These are phyloP conservation scores for Caenorhabditis remanei DNA, from an alignment of 1,140 invertebrate genomes.

Conservation along the genomic window DNA sequence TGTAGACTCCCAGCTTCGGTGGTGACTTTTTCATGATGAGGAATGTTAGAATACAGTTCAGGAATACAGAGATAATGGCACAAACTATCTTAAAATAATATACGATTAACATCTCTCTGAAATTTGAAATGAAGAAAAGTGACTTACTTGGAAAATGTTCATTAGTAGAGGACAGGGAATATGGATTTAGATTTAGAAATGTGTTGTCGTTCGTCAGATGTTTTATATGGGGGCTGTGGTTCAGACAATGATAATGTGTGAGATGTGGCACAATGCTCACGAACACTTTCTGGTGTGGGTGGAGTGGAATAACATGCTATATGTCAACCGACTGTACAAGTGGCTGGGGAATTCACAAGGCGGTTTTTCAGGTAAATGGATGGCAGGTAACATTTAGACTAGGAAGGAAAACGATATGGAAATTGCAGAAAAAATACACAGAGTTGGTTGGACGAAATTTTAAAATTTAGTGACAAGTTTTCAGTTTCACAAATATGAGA, in stretches of 20 bases:
- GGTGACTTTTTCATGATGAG: constrained; percentile 28
- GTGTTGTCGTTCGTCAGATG: background rate
- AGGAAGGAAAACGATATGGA: no score
- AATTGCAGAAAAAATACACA: no score
- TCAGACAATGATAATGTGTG: background rate
- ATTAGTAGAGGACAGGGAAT: background rate
- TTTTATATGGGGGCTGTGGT: no score
- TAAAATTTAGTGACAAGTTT: no score
- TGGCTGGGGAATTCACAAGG: background rate
- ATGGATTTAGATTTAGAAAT: background rate
- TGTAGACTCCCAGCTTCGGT: constrained; percentile 16
- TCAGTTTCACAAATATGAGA: no score
- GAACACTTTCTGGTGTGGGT: background rate
- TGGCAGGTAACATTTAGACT: no score
- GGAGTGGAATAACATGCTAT: background rate
- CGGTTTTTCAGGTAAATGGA: background rate
- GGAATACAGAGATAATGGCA: background rate
- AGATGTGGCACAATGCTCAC: background rate
- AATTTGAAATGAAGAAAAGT: no score
- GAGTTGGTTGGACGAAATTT: no score
- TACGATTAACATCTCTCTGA: background rate
- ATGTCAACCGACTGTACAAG: background rate
- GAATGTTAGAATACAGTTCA: constrained; percentile 8
- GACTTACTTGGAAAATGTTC: constrained; percentile 13
- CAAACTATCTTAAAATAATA: constrained; percentile 11